Evolutionary conservation across 1,140 invertebrate genomes (phyloP), one percentile per base, ranked within the genome.

Genomic region (Lysiphlebus fabarum): DNA sequence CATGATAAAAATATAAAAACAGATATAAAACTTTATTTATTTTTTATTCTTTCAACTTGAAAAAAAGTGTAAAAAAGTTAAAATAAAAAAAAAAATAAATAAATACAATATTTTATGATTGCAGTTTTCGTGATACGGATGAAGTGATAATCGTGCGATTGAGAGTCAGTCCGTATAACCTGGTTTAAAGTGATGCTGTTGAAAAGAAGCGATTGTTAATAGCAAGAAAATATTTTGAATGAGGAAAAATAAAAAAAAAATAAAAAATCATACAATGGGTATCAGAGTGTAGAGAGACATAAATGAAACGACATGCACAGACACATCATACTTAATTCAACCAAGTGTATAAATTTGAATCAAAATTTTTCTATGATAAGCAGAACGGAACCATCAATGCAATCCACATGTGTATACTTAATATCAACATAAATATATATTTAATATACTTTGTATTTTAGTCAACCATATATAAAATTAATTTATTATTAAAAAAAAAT

Each of bases 261-360:
- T 26, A 26, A 26, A 26, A 2, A 26, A 26, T 26, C 17, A 26
- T 26, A 26, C 4, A 26, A 26, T 26, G 17, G 70, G 72, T 77
- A 78, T 77, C 58, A 79, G 77, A 79, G 74, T 78, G 75, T 77
- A 74, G 74, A 77, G 70, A 76, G 42, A 67, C 67, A 65, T 63
- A 26, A 70, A 71, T 68, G 61, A 43, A 58, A 49, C 54, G 56
- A 62, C 49, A 38, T 51, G 49, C 37, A 51, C 10, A 38, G 7
- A 34, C 26, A 33, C 26, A 49, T 34, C 37, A 51, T 26, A 26
- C 17, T 26, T 26, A 26, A 26, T 26, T 26, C 17, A 26, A 26
- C 17, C 17, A 26, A 26, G 17, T 26, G 17, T 26, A 64, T 62
- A 50, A 59, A 17, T 63, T 59, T 56, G 58, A 64, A 65, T 70